Conservation (phyloP, 2,113 vertebrate genomes). For the Thermophis baileyi region DNA sequence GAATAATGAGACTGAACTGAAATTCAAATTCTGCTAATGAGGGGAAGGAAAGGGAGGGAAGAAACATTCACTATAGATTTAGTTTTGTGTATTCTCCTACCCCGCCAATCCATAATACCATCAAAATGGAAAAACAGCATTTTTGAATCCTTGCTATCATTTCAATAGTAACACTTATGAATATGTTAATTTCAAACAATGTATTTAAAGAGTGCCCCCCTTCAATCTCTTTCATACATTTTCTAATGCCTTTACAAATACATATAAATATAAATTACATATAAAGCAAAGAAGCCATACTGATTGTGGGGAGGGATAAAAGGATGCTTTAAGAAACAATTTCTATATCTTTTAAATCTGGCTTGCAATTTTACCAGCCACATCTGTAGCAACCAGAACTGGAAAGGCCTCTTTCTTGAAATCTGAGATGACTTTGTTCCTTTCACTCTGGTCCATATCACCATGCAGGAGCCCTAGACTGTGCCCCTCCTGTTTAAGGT, state of each 20-base stretch:
- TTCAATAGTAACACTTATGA: neutral
- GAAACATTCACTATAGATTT: neutral
- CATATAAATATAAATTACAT: neutral
- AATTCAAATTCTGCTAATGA: neutral
- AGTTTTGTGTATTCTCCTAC: neutral
- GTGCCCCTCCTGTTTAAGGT: conserved; percentile 91
- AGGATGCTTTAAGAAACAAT: neutral
- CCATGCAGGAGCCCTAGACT: conserved; percentile 92
- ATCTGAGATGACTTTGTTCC: conserved; percentile 97
- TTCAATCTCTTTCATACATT: neutral
- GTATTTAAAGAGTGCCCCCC: neutral
- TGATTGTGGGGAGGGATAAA: neutral
- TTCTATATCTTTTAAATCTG: neutral
- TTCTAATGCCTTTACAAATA: neutral
- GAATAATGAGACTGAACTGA: neutral
- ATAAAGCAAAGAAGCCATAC: neutral
- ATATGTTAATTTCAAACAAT: neutral
- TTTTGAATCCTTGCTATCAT: neutral
- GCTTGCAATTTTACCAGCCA: conserved; percentile 80
- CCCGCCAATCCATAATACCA: neutral
- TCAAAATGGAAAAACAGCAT: neutral
- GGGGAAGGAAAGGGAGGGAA: neutral
- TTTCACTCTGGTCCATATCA: conserved; percentile 99
- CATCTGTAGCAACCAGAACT: conserved; percentile 93
- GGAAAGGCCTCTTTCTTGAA: conserved; percentile 95